These are phyloP conservation scores for Uloborus diversus DNA, from an alignment of 1,140 invertebrate genomes.

Conservation along the genomic window DNA sequence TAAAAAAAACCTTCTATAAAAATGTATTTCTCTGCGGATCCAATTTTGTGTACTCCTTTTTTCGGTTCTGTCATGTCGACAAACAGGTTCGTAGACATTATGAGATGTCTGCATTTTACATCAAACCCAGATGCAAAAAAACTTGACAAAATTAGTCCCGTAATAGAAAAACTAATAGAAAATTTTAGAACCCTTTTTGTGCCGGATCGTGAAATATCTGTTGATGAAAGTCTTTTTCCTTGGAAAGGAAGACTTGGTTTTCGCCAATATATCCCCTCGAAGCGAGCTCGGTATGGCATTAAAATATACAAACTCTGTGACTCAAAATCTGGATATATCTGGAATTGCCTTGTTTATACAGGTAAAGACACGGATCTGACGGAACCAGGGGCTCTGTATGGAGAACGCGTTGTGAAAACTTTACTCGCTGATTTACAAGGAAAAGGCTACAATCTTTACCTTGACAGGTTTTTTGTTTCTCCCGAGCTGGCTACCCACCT, in stretches of 20 bases:
- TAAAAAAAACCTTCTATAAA: not conserved
- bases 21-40: not conserved
- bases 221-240: not conserved
- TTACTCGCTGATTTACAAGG: not conserved
- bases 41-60: not conserved
- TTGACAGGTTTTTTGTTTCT: not conserved
- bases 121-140: not conserved
- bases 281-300: not conserved
- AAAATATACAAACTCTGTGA: slow-evolving; percentile 2
- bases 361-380: not conserved
- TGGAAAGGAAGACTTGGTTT: slow-evolving; percentile 6
- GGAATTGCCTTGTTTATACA: not conserved
- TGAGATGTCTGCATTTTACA: not conserved
- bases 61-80: not conserved
- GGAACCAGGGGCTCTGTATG: not conserved
- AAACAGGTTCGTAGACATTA: not conserved
- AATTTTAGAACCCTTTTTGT: not conserved
- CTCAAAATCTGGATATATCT: not conserved
- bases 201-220: not conserved
- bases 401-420: not conserved
- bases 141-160: not conserved
- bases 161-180: not conserved
- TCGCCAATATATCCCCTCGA: not conserved
- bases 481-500: not conserved
- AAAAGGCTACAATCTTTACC: not conserved